Evolutionary conservation across 2,888 invertebrate species (phyloP), one percentile per base, ranked within the genome.

Genomic region (Volucella bombylans): DNA sequence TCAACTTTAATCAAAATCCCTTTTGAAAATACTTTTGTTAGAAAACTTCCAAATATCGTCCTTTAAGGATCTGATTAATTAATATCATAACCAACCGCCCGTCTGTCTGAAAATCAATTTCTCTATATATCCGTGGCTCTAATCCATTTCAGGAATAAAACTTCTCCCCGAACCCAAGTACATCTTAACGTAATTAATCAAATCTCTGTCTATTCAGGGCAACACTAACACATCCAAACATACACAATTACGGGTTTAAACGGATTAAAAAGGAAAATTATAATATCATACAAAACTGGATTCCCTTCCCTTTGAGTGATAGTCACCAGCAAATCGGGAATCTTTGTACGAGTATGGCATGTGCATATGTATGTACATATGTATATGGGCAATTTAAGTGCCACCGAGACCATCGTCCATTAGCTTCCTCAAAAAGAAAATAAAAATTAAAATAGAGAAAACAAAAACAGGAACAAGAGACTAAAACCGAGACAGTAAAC

Each of bases 121-220:
- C 18, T 52, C 50, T 9, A 11, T 11, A 10, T 50, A 43, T 67
- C 50, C 49, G 11, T 15, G 31, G 15, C 15, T 31, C 41, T 59
- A 79, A 79, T 79, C 64, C 64, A 79, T 23, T 52, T 50, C 39
- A 76, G n/a, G 31, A 41, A 47, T 2, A n/a, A 45, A 52, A 31
- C 1, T 31, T 31, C 31, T 14, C 41, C 49, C 45, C 62, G 47
- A 8, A n/a, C 23, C 31, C 11, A 52, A 64, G 57, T 57, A 9
- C 54, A 73, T 82, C 68, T 73, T 57, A 79, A 64, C 68, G 57
- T 69, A 79, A 68, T 83, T 79, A 79, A 69, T 83, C 79, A 79
- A 73, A 67, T 62, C 71, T 49, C 54, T 55, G 9, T 61, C 8
- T 49, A 41, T 73, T 43, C 68, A 45, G 11, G 1, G 59, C 54